Conservation (phyloP, 2,888 invertebrate species). For the Drosophila fungiperda region DNA sequence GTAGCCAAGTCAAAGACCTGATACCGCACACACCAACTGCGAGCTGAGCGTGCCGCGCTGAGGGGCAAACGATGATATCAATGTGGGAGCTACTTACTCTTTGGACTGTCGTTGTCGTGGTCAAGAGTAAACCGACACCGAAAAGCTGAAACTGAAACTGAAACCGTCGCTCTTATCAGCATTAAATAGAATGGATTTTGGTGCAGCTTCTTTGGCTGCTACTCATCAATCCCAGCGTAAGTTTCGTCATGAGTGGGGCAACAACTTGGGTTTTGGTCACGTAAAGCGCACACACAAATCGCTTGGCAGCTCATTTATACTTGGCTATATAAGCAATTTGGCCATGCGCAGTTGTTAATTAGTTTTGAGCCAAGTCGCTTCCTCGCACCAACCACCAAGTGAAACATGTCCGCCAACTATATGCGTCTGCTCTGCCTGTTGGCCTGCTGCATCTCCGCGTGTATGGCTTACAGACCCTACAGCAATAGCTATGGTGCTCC, state of each 20-base stretch:
- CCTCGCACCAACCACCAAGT: constrained; percentile 52
- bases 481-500: constrained; percentile 21
- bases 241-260: constrained; percentile 57
- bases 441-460: constrained; percentile 59
- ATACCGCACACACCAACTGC: constrained; percentile 74
- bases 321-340: constrained; percentile 83
- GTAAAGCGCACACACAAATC: constrained; percentile 76
- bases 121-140: constrained; percentile 56
- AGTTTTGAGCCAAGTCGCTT: constrained; percentile 73
- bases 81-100: constrained; percentile 44
- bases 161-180: constrained; percentile 44
- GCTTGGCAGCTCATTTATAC: constrained; percentile 58
- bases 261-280: constrained; percentile 76
- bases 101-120: constrained; percentile 38
- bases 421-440: constrained; percentile 60
- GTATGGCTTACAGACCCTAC: constrained; percentile 40
- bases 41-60: constrained; percentile 67
- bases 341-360: constrained; percentile 72
- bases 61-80: constrained; percentile 47
- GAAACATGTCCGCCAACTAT: constrained; percentile 54
- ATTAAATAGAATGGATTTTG: constrained; percentile 19
- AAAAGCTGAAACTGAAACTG: constrained; percentile 12
- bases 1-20: constrained; percentile 72
- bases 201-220: constrained; percentile 32
- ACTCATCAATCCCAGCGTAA: constrained; percentile 34